Base-by-base conservation (phyloP, 2,888 invertebrate genomes). In the Heliconius ismenius region DNA sequence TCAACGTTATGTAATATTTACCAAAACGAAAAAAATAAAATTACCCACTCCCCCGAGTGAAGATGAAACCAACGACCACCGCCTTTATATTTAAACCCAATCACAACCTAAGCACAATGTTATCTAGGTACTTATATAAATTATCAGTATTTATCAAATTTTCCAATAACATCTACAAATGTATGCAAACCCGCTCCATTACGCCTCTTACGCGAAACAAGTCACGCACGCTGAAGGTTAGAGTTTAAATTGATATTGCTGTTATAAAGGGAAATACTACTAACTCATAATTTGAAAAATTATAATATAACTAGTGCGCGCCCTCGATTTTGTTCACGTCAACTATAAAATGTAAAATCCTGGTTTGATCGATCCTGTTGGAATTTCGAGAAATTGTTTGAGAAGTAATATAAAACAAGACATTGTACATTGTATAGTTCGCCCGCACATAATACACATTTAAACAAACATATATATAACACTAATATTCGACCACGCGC, bases 401-500 rank as follows among this genome's bases (percentile, higher is more conserved):
- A 32, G 32, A 32, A 32, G 6, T 32, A 32, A 32, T 32, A 32
- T 32, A 32, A 32, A 1, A 32, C 32, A 32, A 58, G 70, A 70
- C 58, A 58, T 28, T 28, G 28, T 28, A 28, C 28, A 28, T 28
- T 28, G 6, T 32, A 32, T 32, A 32, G 0, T 6, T 32, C 32
- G 32, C 0, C 6, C 4, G 6, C 6, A 32, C 32, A 32, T 32
- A 32, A 32, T 32, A 32, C 32, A 32, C 6, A 32, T 32, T 32
- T 32, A 6, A 32, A 32, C 6, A 32, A 32, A 32, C 32, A 32
- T 32, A 28, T 28, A 58, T 32, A 58, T 58, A 6, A 15, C 26
- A 58, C 4, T 58, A 70, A 58, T 32, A 28, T n/a, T 15, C 15
- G 70, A 58, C 58, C 70, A 58, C 70, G 58, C 58, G 24, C 32